Conservation (phyloP, 2,888 invertebrate genomes). For the Amiota mariae region DNA sequence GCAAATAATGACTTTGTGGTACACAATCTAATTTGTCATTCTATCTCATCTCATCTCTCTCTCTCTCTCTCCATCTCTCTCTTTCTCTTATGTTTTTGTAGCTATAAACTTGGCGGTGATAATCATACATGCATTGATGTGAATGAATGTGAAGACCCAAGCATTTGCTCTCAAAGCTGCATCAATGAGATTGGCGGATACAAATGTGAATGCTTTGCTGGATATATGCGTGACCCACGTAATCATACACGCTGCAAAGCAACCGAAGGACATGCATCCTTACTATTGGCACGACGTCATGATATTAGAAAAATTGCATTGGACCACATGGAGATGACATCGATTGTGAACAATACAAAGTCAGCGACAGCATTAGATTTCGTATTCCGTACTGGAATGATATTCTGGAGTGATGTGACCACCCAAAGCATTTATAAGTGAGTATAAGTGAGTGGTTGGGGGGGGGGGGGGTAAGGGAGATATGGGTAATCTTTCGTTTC, state of each 20-base stretch:
- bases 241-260: constrained; percentile 91
- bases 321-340: constrained; percentile 93
- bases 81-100: neutral
- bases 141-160: constrained; percentile 91
- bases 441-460: neutral
- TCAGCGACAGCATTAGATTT: constrained; percentile 96
- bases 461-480: neutral
- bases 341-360: constrained; percentile 91
- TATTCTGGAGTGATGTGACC: constrained; percentile 97
- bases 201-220: constrained; percentile 92
- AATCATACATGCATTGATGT: constrained; percentile 91
- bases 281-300: constrained; percentile 89
- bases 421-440: constrained; percentile 93
- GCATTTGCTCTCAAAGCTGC: constrained; percentile 96
- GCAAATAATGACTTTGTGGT: neutral
- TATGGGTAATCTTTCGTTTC: too few species aligned
- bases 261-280: constrained; percentile 91
- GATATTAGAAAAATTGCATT: constrained; percentile 94
- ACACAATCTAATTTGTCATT: constrained; percentile 10
- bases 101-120: constrained; percentile 80
- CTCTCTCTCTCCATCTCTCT: too few species aligned
- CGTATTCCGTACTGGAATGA: constrained; percentile 92
- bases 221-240: constrained; percentile 89
- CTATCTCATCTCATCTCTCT: neutral
- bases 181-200: constrained; percentile 92